Evolutionary conservation across 1,140 invertebrate genomes (phyloP), one percentile per base, ranked within the genome.

Genomic region (Aphelinus certus): DNA sequence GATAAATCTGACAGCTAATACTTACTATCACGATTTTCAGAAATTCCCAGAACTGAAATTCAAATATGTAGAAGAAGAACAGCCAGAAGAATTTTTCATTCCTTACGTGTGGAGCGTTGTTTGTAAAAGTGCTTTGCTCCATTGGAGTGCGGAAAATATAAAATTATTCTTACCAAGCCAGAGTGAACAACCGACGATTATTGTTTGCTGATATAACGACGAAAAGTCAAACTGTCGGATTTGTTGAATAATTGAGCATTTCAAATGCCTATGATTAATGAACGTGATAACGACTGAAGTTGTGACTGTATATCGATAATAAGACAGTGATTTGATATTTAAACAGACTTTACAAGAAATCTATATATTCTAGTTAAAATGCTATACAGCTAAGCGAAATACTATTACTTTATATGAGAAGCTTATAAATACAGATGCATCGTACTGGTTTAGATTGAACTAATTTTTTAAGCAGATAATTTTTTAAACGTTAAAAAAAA

Each of bases 21-120:
- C 42, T 48, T 65, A 64, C 4, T 2, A 69, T 51, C 26, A 26
- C 26, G 9, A 49, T 83, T 90, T 92, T 9, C 86, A 98, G 95
- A 98, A 98, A 94, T 99, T 99, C 86, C 97, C 98, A 1, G 98
- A 99, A 81, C 87, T 99, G 60, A 99, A 98, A 86, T 99, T 99
- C 88, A 96, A 97, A 79, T 99, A 99, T 84, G 97, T 99, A 0
- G 98, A 99, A 89, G 98, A 99, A 88, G 97, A 99, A 76, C 94
- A 96, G 75, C 98, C 98, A 0, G 97, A 99, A 85, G 97, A 99
- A 83, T 99, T 99, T 89, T 99, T 99, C 88, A 97, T 99, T 81
- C 98, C 98, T 6, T 99, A 99, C 85, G 94, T 99, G 55, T 99
- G 98, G 98, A 94, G 95, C 7, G 89, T 99, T 63, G 94, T 97